Conservation (phyloP, 2,113 vertebrate species). For the Oncorhynchus tshawytscha region DNA sequence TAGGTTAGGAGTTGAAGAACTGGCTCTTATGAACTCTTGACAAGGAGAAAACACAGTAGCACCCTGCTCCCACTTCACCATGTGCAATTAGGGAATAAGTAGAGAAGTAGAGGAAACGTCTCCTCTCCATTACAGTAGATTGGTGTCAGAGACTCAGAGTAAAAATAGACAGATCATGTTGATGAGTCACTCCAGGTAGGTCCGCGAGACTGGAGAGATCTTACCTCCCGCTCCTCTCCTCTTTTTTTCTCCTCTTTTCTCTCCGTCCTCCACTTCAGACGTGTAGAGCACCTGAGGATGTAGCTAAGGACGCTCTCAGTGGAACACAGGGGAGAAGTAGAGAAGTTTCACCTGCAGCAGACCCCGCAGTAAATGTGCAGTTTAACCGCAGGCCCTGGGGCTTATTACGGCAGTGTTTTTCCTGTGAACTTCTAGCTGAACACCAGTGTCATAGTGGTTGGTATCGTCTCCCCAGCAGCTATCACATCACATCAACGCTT, state of each 20-base stretch:
- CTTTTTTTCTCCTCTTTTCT: not conserved
- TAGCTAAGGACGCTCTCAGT: slow-evolving; percentile 26
- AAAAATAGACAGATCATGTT: slow-evolving; percentile 46
- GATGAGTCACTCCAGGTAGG: slow-evolving; percentile 37
- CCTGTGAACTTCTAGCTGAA: slow-evolving; percentile 15
- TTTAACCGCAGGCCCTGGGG: slow-evolving; percentile 27
- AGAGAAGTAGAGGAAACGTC: slow-evolving; percentile 38
- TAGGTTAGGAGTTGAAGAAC: slow-evolving; percentile 11
- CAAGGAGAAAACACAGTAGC: slow-evolving; percentile 16
- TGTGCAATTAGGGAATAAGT: slow-evolving; percentile 26
- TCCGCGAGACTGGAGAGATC: slow-evolving; percentile 7
- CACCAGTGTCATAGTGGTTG: no score
- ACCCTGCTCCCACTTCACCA: slow-evolving; percentile 34
- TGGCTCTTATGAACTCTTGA: slow-evolving; percentile 18
- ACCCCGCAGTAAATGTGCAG: slow-evolving; percentile 10
- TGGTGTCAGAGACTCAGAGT: slow-evolving; percentile 19
- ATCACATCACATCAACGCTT: no score
- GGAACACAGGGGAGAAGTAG: slow-evolving; percentile 15
- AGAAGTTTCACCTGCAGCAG: slow-evolving; percentile 12
- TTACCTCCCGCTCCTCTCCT: slow-evolving; percentile 12
- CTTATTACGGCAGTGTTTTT: slow-evolving; percentile 4
- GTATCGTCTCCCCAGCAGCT: no score
- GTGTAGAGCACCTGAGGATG: slow-evolving; percentile 35
- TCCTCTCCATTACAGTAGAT: slow-evolving; percentile 40
- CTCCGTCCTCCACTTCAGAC: slow-evolving; percentile 32